A percentile compares a stretch with the other conserved stretches of the same genome.
phyloP scores from a whole-genome alignment of 2,113 vertebrate genomes.

The Zosterops hypoxanthus region DNA sequence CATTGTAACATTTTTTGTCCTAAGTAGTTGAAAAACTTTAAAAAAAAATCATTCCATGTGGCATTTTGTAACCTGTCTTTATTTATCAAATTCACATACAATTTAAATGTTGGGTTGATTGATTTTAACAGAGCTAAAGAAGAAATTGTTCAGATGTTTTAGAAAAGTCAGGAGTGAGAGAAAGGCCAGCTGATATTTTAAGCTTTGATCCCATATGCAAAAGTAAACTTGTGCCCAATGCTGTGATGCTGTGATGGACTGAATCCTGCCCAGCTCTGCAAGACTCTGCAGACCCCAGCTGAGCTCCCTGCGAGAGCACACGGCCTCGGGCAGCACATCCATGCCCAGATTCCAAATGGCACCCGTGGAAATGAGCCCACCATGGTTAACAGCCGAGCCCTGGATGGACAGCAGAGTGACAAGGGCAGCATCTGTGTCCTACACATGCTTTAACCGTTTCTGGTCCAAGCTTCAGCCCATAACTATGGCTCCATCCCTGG shows the following conservation, averaged over 20 bases:
- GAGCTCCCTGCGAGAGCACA: neutral
- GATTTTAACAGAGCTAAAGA: neutral
- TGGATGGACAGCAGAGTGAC: accelerated
- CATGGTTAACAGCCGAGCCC: neutral
- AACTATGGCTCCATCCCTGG: neutral
- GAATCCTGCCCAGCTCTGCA: accelerated
- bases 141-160: slow-evolving; percentile 3
- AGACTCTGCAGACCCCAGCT: neutral
- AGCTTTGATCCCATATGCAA: neutral
- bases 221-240: neutral
- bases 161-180: slow-evolving; percentile 8
- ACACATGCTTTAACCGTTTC: accelerated
- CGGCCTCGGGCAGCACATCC: accelerated
- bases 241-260: neutral
- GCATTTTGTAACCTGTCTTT: slow-evolving; percentile 76
- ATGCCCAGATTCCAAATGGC: neutral
- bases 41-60: slow-evolving; percentile 65
- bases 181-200: slow-evolving; percentile 7
- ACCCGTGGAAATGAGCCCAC: neutral
- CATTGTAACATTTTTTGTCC: slow-evolving; percentile 80
- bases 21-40: slow-evolving; percentile 77
- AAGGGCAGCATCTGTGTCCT: neutral
- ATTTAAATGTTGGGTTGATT: neutral
- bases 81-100: slow-evolving; percentile 57
- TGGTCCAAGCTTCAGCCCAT: neutral